Percentiles rank a stretch among this genome's conserved stretches.
Conservation (phyloP, 2,113 vertebrate species). For the Ginglymostoma cirratum region DNA sequence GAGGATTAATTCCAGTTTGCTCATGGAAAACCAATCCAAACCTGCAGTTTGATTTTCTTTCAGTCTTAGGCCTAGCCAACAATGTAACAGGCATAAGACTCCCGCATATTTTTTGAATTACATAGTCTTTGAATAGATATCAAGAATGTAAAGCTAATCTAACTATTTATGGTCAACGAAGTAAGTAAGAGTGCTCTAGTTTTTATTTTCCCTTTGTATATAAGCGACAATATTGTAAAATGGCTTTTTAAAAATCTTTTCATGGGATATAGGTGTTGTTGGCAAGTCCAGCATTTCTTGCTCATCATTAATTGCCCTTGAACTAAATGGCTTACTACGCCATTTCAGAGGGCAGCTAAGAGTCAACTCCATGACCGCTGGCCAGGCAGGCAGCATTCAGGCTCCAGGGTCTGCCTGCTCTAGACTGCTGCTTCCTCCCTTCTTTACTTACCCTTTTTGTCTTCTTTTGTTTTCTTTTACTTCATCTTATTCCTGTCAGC, state of each 20-base stretch:
- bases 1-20: neutral
- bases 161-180: constrained; percentile 16
- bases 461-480: no score
- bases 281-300: no score
- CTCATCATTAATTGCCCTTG: no score
- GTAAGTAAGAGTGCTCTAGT: neutral
- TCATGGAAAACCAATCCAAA: neutral
- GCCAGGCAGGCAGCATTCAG: no score
- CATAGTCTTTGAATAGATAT: constrained; percentile 11
- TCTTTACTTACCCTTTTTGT: neutral
- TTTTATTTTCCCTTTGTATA: neutral
- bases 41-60: neutral
- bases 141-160: constrained; percentile 20
- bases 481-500: no score
- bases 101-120: constrained; percentile 17
- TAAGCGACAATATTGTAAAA: neutral
- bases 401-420: neutral
- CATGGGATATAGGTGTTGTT: no score
- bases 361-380: no score
- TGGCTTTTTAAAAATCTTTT: neutral
- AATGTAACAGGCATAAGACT: neutral
- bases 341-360: no score
- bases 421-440: no score
- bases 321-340: no score
- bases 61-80: constrained; percentile 9